Percentiles rank a stretch among this genome's conserved stretches.
These are phyloP conservation scores for Teleopsis dalmanni DNA, from an alignment of 1,140 invertebrate species.

Conservation along the genomic window DNA sequence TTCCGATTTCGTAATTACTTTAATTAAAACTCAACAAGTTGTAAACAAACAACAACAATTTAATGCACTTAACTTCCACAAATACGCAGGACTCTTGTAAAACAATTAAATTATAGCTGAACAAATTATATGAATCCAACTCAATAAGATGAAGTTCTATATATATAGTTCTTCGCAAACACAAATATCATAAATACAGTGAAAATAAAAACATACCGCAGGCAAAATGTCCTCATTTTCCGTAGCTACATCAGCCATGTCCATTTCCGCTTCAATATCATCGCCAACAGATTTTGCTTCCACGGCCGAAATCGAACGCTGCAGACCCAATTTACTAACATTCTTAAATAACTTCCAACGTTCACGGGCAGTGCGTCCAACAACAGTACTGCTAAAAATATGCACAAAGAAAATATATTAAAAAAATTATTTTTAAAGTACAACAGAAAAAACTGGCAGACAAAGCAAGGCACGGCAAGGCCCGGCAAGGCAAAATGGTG, in stretches of 20 bases:
- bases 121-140: too few species aligned
- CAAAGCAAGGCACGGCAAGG: too few species aligned
- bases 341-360: conserved; percentile 56
- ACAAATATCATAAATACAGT: background rate
- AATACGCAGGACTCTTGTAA: too few species aligned
- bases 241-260: conserved; percentile 12
- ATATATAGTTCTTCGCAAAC: background rate
- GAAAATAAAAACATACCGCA: conserved; percentile 17
- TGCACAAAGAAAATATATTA: conserved; percentile 4
- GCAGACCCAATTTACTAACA: conserved; percentile 51
- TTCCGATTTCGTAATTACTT: too few species aligned
- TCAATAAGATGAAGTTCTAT: background rate
- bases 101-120: too few species aligned
- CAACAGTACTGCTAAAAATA: conserved; percentile 5
- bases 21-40: too few species aligned
- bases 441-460: too few species aligned
- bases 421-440: too few species aligned
- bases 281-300: background rate
- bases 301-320: conserved; percentile 42
- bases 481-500: too few species aligned
- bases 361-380: conserved; percentile 51
- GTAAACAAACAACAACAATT: too few species aligned
- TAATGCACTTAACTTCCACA: too few species aligned
- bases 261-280: conserved; percentile 1
- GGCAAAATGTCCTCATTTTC: conserved; percentile 23